phyloP scores from a whole-genome alignment of 1,140 invertebrate species.

The Pteromalus puparum region DNA sequence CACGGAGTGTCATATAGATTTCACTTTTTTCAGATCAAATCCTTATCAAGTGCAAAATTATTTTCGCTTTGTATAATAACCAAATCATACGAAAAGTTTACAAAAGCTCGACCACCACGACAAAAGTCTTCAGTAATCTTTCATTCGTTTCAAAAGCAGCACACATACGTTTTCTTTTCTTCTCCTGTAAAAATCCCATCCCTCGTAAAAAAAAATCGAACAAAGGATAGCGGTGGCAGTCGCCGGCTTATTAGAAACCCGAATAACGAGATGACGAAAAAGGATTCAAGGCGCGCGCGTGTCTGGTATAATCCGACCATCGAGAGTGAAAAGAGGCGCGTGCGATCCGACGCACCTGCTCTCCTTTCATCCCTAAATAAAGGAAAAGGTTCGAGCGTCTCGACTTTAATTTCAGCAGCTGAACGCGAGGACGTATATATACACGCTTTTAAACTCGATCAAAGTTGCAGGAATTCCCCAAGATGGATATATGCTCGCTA shows the following conservation, averaged over 20 bases:
- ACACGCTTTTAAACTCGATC: not conserved
- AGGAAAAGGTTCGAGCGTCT: not conserved
- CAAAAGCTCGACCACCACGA: too few relatives aligned
- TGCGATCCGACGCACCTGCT: conserved; percentile 22
- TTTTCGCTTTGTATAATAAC: too few relatives aligned
- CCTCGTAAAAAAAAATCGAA: not conserved
- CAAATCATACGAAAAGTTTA: too few relatives aligned
- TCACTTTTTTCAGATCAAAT: too few relatives aligned
- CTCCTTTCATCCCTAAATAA: not conserved
- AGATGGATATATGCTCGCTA: too few relatives aligned
- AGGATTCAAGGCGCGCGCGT: not conserved
- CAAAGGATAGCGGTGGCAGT: not conserved
- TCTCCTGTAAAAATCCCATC: not conserved
- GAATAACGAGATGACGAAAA: not conserved
- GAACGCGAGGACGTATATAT: not conserved
- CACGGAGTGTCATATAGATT: too few relatives aligned
- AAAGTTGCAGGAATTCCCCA: too few relatives aligned
- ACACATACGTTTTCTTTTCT: too few relatives aligned
- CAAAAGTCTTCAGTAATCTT: not conserved
- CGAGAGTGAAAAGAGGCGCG: conserved; percentile 30
- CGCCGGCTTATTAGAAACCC: conserved; percentile 21
- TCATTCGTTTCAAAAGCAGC: not conserved
- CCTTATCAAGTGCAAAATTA: too few relatives aligned
- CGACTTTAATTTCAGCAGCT: conserved; percentile 6
- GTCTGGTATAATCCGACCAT: conserved; percentile 25